Percentiles rank a stretch among this genome's conserved stretches.
Evolutionary conservation across 1,140 invertebrate genomes (phyloP).

Genomic region (Agrilus planipennis): DNA sequence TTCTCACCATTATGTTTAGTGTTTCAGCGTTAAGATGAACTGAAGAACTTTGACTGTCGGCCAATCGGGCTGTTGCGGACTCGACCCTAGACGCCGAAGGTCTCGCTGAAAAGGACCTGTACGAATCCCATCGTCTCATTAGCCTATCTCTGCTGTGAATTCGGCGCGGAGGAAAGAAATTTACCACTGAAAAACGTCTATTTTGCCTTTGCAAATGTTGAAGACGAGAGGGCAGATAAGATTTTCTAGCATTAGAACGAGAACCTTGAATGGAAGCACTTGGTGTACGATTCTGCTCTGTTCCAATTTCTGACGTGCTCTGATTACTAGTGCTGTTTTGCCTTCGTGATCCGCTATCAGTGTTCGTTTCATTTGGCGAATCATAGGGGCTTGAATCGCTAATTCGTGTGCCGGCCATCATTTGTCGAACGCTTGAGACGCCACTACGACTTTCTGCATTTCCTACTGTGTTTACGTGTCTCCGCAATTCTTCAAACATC

Average conservation of each 20-base stretch:
- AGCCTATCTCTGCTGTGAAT: conserved; percentile 6
- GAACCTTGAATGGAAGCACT: neutral
- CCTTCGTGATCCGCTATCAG: conserved; percentile 2
- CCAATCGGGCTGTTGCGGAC: neutral
- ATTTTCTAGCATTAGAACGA: conserved; percentile 15
- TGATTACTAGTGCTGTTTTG: neutral
- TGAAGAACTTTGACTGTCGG: neutral
- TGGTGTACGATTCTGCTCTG: neutral
- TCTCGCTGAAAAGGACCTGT: neutral
- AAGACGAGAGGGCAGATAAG: conserved; percentile 26
- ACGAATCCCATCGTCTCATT: conserved; percentile 1
- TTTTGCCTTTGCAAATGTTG: conserved; percentile 13
- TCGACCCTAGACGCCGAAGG: neutral
- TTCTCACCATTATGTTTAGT: conserved; percentile 11
- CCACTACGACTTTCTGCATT: conserved; percentile 18
- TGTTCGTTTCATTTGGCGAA: conserved; percentile 18
- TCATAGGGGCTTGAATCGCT: conserved; percentile 29
- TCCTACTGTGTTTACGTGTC: conserved; percentile 35
- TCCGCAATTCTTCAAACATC: conserved; percentile 50
- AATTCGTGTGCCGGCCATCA: conserved; percentile 33
- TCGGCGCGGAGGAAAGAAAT: conserved; percentile 18
- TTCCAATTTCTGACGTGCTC: neutral
- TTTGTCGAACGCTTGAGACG: conserved; percentile 29
- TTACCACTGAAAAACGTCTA: conserved; percentile 15
- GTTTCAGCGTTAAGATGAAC: conserved; percentile 10